Base-by-base conservation (phyloP, 2,797 vertebrate species). In the Ptychadena robeensis region DNA sequence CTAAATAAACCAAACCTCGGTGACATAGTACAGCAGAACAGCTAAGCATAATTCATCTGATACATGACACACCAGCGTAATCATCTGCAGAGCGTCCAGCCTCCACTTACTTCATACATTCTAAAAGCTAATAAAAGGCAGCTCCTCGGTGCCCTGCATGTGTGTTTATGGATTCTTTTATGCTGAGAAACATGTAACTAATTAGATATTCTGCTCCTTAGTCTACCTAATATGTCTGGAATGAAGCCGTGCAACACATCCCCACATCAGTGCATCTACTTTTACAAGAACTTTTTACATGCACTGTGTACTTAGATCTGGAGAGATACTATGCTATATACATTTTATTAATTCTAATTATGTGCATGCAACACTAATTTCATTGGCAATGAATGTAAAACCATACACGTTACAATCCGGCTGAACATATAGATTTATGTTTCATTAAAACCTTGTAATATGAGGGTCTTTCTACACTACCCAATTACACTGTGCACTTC, bases 1-100 rank as follows among this genome's bases (percentile, higher is more conserved):
- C 72, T 78, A 84, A 73, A 79, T 73, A 83, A 78, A 44, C 65
- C 28, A 71, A 64, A 71, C 27, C 35, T 53, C 65, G 34, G 30
- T 69, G 76, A 34, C 67, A 79, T 15, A 4, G 12, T 69, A 59
- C 59, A 79, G 63, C 31, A 4, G 61, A 27, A 9, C 30, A 18
- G 75, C 40, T 40, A 27, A 35, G 37, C 37, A 68, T 53, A 27
- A 44, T 28, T 34, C 37, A 65, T 18, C 68, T 38, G 5, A 53
- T 34, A 65, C 27, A 32, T 28, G 59, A 28, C 59, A 61, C 10
- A 3, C 18, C 8, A 22, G 9, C 15, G 32, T 57, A 22, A 35
- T 35, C 3, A 28, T 37, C 30, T 35, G 27, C 11, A 66, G 31
- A 61, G 27, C 28, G 28, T 25, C 25, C 34, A 35, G 59, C 25